Base-by-base conservation (phyloP, 1,140 invertebrate genomes). In the Diabrotica virgifera region DNA sequence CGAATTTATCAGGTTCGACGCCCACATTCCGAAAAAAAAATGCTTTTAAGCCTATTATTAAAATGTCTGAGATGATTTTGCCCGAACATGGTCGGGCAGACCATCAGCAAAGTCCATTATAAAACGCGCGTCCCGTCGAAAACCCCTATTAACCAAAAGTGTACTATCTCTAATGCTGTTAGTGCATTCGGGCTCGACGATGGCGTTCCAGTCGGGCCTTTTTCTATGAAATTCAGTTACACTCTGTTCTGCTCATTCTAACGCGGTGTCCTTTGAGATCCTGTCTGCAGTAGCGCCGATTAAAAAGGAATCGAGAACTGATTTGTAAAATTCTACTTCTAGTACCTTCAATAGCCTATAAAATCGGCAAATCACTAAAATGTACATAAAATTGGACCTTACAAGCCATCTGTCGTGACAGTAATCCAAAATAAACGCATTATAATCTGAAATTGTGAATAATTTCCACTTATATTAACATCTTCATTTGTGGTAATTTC, bases 71-170 rank as follows among this genome's bases (percentile, higher is more conserved):
- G 40, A 46, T 46, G 40, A 46, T 46, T 46, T 46, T n/a, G 40
- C 8, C n/a, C 40, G n/a, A 46, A 46, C 52, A 54, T 35, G 8
- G 52, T 54, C 52, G 12, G n/a, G 24, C 24, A 54, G n/a, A 35
- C 52, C 52, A n/a, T 74, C 74, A 75, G 76, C 75, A 72, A 70
- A 74, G 72, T 77, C 76, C 76, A 77, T 77, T 77, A 77, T 70
- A 36, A 70, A 74, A 70, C 68, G 62, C 58, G 68, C 63, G 58
- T 65, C 46, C 67, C 63, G 75, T 73, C 75, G 76, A 24, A 77
- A 74, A 71, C 71, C 71, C 70, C 74, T 77, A 76, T 77, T 77
- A 77, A 73, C 74, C 73, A 70, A 71, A 75, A 77, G 70, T 77
- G 70, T 75, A 71, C 74, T 67, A 68, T 65, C 72, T 65, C 56